Conservation (phyloP, 2,888 invertebrate genomes). For the Imbricaverruca yamaguchii region DNA sequence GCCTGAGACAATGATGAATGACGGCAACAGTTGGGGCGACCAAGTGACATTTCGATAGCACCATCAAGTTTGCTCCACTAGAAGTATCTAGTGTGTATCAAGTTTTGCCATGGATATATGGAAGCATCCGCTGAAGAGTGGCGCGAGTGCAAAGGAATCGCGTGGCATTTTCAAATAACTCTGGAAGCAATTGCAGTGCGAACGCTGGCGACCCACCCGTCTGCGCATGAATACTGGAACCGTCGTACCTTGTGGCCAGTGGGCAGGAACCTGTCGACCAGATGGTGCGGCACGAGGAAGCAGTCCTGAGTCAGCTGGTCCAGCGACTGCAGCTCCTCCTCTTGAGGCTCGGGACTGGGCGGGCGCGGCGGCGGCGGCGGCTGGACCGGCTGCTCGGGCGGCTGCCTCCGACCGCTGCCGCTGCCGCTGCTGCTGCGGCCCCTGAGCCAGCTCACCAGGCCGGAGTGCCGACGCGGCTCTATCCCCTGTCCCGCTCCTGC, state of each 20-base stretch:
- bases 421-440: background rate
- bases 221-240: too few species aligned
- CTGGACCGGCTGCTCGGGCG: background rate
- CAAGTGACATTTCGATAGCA: too few species aligned
- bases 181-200: too few species aligned
- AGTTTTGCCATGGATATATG: too few species aligned
- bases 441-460: background rate
- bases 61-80: too few species aligned
- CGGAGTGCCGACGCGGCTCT: background rate
- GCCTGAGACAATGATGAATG: too few species aligned
- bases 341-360: background rate
- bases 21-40: too few species aligned
- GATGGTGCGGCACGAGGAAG: constrained; percentile 85
- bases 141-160: too few species aligned
- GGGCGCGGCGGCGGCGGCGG: background rate
- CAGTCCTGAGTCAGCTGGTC: constrained; percentile 55
- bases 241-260: constrained; percentile 39
- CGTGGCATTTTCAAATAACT: too few species aligned
- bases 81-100: too few species aligned
- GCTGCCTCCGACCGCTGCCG: background rate
- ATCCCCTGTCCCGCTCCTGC: background rate
- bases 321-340: background rate
- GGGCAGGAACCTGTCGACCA: constrained; percentile 76
- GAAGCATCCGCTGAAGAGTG: too few species aligned
- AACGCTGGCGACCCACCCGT: too few species aligned